Percentiles rank a stretch among this genome's conserved stretches.
Conservation (phyloP, 2,113 vertebrate species). For the Mionectes macconnelli region DNA sequence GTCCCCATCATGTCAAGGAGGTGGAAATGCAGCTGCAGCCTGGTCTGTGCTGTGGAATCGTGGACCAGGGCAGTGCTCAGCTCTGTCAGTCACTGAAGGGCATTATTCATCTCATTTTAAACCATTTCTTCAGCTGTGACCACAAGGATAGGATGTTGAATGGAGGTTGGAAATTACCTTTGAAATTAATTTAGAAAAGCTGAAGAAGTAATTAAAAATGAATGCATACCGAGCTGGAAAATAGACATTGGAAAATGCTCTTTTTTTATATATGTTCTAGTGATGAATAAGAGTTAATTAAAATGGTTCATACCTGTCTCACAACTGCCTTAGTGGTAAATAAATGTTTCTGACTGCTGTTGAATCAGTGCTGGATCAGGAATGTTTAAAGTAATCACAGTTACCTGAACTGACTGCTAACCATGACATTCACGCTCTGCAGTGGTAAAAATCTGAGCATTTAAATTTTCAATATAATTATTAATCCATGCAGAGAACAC, state of each 20-base stretch:
- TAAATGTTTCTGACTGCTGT: not conserved
- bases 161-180: conserved; percentile 12
- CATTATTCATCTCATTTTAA: not conserved
- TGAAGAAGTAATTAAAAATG: conserved; percentile 40
- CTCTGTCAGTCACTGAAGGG: not conserved
- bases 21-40: not conserved
- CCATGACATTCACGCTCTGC: not conserved
- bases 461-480: not conserved
- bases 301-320: not conserved
- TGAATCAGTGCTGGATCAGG: not conserved
- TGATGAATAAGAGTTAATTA: conserved; percentile 16
- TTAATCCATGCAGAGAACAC: not conserved
- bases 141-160: not conserved
- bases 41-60: not conserved
- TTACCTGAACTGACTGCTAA: not conserved
- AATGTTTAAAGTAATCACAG: not conserved
- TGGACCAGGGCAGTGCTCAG: not conserved
- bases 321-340: not conserved
- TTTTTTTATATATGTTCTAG: not conserved
- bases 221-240: not conserved
- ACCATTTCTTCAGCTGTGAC: not conserved
- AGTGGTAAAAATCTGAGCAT: not conserved
- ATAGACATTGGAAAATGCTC: conserved; percentile 43
- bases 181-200: conserved; percentile 51
- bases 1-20: not conserved